These are phyloP conservation scores for Gordius sp. DNA, from an alignment of 2,888 invertebrate genomes.

Conservation along the genomic window DNA sequence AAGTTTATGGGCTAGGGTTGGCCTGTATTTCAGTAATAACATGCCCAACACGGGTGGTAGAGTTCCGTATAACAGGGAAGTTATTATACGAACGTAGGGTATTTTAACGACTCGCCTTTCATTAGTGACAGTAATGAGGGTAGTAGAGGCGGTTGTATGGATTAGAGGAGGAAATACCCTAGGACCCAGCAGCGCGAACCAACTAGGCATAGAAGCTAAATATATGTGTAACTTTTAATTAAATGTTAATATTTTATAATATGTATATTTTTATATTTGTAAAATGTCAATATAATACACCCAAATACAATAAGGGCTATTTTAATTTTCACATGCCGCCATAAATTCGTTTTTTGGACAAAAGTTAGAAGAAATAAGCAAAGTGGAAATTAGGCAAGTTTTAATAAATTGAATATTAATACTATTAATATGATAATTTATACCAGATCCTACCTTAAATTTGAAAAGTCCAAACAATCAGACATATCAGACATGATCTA, in stretches of 20 bases:
- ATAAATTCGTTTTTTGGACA: no score
- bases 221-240: neutral
- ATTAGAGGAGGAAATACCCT: neutral
- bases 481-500: no score
- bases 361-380: no score
- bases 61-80: conserved; percentile 29
- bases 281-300: neutral
- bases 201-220: conserved; percentile 9
- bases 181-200: neutral
- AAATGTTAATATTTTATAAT: neutral
- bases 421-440: no score
- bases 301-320: no score
- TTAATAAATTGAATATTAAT: no score
- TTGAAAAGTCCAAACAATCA: no score
- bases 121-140: neutral
- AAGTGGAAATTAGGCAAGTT: no score
- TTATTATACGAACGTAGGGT: conserved; percentile 30
- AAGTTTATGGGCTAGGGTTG: conserved; percentile 25
- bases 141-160: neutral
- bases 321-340: no score
- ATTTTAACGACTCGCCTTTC: conserved; percentile 22
- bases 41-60: conserved; percentile 25
- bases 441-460: no score
- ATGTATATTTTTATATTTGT: neutral
- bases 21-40: conserved; percentile 21